A percentile compares a stretch with the other conserved stretches of the same genome.
phyloP scores from a whole-genome alignment of 2,888 invertebrate genomes.

The Beris chalybata region DNA sequence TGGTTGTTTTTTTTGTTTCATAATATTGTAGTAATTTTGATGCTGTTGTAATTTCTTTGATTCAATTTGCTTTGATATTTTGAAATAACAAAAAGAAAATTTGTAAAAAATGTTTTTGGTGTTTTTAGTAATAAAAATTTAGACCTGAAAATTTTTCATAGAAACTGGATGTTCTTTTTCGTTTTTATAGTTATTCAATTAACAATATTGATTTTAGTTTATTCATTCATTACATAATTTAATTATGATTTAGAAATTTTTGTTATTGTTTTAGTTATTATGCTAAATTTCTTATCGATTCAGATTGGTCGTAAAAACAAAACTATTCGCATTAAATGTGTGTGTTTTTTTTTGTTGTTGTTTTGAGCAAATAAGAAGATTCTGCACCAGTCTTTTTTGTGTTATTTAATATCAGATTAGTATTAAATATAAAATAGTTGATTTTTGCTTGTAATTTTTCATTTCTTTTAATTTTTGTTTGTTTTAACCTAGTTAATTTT shows the following conservation, averaged over 20 bases:
- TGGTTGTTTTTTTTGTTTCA: neutral
- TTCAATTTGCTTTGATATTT: conserved; percentile 36
- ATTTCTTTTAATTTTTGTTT: conserved; percentile 12
- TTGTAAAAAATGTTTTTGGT: too few relatives aligned
- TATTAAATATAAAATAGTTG: conserved; percentile 15
- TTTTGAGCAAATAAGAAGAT: neutral
- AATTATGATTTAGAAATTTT: too few relatives aligned
- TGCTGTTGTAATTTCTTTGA: conserved; percentile 23
- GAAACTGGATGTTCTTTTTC: conserved; percentile 34
- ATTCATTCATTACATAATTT: too few relatives aligned
- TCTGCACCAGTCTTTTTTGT: conserved; percentile 16
- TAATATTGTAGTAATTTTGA: conserved; percentile 6
- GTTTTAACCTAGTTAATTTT: conserved; percentile 16
- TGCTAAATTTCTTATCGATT: neutral
- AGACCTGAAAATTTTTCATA: too few relatives aligned
- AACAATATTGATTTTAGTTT: conserved; percentile 22
- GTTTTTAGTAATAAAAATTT: too few relatives aligned
- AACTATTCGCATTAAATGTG: conserved; percentile 23
- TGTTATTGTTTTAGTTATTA: too few relatives aligned
- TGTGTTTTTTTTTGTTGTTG: conserved; percentile 12
- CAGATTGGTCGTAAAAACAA: too few relatives aligned
- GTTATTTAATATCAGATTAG: conserved; percentile 5
- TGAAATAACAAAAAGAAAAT: too few relatives aligned
- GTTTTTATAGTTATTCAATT: conserved; percentile 30
- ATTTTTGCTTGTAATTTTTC: conserved; percentile 16